These are phyloP conservation scores for Eulemur rufifrons DNA, from an alignment of 2,113 vertebrate species.

Conservation along the genomic window DNA sequence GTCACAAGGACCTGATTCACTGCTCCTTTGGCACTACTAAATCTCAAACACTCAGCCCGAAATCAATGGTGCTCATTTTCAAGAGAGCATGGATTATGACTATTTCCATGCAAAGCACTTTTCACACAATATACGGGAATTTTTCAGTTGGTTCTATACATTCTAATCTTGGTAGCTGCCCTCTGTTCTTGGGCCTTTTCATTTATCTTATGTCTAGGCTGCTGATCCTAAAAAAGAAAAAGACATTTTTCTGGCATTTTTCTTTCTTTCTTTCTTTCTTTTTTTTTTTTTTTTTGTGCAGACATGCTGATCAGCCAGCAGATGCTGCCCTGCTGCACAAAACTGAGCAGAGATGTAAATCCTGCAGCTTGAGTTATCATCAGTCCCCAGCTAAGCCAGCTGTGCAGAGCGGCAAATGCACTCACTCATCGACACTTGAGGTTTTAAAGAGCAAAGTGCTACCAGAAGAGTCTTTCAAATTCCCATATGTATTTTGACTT, in stretches of 20 bases:
- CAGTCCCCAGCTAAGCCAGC: conserved; percentile 39
- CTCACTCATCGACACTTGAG: neutral
- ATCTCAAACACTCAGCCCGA: neutral
- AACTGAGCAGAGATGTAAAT: conserved; percentile 45
- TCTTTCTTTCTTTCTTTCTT: neutral
- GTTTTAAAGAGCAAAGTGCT: conserved; percentile 65
- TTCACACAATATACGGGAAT: neutral
- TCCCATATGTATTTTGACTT: conserved; percentile 64
- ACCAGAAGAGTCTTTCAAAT: conserved; percentile 68
- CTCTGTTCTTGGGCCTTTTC: neutral
- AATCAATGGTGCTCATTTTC: conserved; percentile 18
- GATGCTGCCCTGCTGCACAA: conserved; percentile 59
- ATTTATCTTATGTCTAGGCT: neutral
- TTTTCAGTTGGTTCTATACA: neutral
- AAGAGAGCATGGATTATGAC: neutral
- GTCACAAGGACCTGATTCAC: neutral
- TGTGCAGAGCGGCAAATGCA: conserved; percentile 49
- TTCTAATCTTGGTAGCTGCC: neutral
- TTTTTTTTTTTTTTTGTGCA: conserved; percentile 3
- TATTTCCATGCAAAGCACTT: conserved; percentile 38
- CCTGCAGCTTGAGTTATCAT: neutral
- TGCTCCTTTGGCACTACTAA: conserved; percentile 2
- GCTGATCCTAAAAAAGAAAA: neutral
- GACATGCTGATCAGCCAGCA: conserved; percentile 57
- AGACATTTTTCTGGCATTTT: neutral